Base-by-base conservation (phyloP, 1,140 invertebrate species). In the Muscidifurax raptorellus region DNA sequence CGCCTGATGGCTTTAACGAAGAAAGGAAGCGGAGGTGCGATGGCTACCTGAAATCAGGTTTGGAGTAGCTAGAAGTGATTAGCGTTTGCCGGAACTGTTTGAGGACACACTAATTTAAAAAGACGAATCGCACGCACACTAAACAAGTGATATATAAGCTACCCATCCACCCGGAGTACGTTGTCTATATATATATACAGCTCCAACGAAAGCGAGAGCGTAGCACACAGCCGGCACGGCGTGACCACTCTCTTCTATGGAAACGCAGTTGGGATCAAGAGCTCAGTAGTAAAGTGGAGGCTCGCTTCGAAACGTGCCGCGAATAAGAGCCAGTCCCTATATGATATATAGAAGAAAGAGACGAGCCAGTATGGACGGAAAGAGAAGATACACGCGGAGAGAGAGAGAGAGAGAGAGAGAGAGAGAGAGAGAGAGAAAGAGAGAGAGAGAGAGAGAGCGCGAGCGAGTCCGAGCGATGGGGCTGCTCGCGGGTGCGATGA, bases 171-270 rank as follows among this genome's bases (percentile, higher is more conserved):
- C 5, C n/a, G 22, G 52, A 22, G 6, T 18, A 6, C 52, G 18
- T 22, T 59, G 18, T n/a, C 1, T 59, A 59, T 59, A 3, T 18
- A n/a, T n/a, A n/a, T 52, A 52, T 22, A 52, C 47, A 52, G 5
- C 10, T 6, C 47, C 25, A 44, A 13, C 36, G 69, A 69, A 80
- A 72, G 67, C 9, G 83, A 76, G 36, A 85, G 67, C 67, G 83
- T 67, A 80, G 40, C 74, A 72, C n/a, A n/a, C n/a, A 0, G 64
- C 84, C 80, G n/a, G n/a, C 76, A 71, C 66, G 47, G 25, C 85
- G 83, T 88, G 90, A 91, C 88, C 90, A 89, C 91, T 89, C 92
- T 93, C 91, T 92, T 93, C 91, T 92, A 91, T 85, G 86, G 77
- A 86, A 87, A 85, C 71, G 86, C 82, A 86, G 85, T 18, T 27